These are phyloP conservation scores for Cryptoleucopteryx plumbea DNA, from an alignment of 2,113 vertebrate genomes.

Conservation along the genomic window DNA sequence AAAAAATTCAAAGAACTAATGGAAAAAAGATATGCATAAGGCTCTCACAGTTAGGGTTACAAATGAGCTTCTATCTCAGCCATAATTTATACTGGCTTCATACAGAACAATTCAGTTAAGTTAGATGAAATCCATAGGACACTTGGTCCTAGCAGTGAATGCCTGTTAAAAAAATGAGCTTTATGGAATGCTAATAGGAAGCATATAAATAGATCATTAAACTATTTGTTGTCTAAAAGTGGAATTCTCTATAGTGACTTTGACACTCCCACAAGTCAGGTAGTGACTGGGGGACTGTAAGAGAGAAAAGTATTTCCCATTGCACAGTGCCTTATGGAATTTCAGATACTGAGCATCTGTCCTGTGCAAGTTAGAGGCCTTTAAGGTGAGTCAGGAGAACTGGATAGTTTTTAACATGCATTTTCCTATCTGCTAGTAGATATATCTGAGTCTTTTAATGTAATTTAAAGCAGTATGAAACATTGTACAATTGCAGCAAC, in stretches of 20 bases:
- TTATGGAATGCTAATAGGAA: background rate
- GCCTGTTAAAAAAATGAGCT: background rate
- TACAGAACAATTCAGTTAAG: background rate
- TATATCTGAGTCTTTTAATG: background rate
- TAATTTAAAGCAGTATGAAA: background rate
- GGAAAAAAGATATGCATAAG: background rate
- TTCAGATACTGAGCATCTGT: background rate
- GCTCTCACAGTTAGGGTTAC: background rate
- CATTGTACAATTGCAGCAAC: background rate
- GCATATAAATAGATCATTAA: background rate
- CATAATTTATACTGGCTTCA: background rate
- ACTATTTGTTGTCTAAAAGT: background rate
- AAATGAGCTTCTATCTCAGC: background rate
- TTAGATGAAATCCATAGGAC: background rate
- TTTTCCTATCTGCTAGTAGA: background rate
- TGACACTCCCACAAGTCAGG: background rate
- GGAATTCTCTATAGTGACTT: background rate
- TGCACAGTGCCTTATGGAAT: background rate
- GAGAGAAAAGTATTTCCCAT: background rate
- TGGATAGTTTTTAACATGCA: background rate
- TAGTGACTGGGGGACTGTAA: background rate
- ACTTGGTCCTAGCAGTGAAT: background rate
- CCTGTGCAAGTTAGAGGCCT: background rate
- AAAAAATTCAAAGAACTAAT: background rate
- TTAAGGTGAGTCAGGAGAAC: background rate